Base-by-base conservation (phyloP, 2,113 vertebrate genomes). In the Erpornis zantholeuca region DNA sequence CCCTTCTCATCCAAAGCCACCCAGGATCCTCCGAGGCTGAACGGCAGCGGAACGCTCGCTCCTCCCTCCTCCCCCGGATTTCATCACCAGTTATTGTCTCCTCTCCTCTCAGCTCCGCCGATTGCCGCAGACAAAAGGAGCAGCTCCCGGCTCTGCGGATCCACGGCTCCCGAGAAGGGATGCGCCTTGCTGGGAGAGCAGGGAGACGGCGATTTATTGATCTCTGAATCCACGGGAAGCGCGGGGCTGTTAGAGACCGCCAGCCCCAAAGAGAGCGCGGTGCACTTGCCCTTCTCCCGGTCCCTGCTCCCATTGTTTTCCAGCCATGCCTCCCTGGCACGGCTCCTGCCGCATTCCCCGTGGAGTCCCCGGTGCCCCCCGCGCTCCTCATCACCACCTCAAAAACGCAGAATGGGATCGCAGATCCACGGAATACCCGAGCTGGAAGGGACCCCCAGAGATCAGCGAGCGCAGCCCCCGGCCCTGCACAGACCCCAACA, bases 261-360 rank as follows among this genome's bases (percentile, higher is more conserved):
- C 92, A 29, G 73, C 27, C 16, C 28, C 47, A 11, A 10, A 6
- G 31, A 11, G 11, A 40, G 54, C 44, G 11, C 0, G 1, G 35
- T 2, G 23, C 0, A 0, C 21, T 8, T 6, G 16, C 24, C 42
- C 7, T 57, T 31, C 25, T 28, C 22, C 70, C 9, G 33, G 0
- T 59, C 79, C 56, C 54, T 12, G 70, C 53, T 44, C 28, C 71
- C 2, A 0, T 3, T 14, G 12, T 29, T 57, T 36, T 12, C 42
- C 68, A 31, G 9, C 31, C 23, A 0, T 0, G 3, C 27, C 3
- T 3, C 53, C 35, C 38, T 0, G 6, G 9, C 0, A 7, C 3
- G 1, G 35, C 44, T 53, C 24, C 35, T 5, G 35, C 68, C 14
- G 68, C 29, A 3, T 7, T 25, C 2, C 7, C 2, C 2, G 45